Evolutionary conservation across 2,888 invertebrate species (phyloP), one percentile per base, ranked within the genome.

Genomic region (Drosophila sordidapex): DNA sequence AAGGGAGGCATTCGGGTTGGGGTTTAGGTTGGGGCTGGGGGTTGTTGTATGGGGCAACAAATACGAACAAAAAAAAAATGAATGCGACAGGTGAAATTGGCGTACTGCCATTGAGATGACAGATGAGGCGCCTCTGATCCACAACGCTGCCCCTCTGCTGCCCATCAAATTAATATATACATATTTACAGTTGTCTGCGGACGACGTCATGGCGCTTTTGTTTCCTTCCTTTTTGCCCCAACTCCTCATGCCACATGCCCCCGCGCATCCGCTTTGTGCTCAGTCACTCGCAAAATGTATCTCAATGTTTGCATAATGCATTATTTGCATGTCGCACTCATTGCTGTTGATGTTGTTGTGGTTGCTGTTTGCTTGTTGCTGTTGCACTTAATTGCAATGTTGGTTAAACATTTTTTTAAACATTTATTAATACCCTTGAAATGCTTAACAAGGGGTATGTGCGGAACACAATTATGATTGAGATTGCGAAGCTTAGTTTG

Each of bases 121-220:
- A 76, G 70, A 25, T 46, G 60, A 70, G 60, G 62, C 65, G 54
- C 71, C 51, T 21, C 13, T 36, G 2, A 21, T n/a, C 54, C 10
- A 0, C 43, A 21, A 11, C 5, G 13, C 35, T 31, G n/a, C 4
- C 43, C 35, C 21, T 10, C 27, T 27, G 27, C 27, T 27, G 27
- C 27, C 27, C 31, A 11, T 25, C n/a, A 40, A n/a, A 70, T 48
- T 70, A 70, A 65, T 64, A 69, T 64, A 69, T 62, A 79, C 65
- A 69, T 66, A 82, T 82, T 87, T 87, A 89, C 84, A 84, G 79
- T 74, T 89, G 89, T 89, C 89, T 84, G 85, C 59, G 87, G 75
- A 68, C 75, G 81, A 78, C 68, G 83, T 43, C 73, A 64, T 69
- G 79, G 78, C 81, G 81, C 74, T 74, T 57, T 66, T 79, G 69